Evolutionary conservation across 30 jellyfish, hydroid and myxozoan genomes (phyloP), one percentile per base, ranked within the genome.

Genomic region (Turritopsis dohrnii): DNA sequence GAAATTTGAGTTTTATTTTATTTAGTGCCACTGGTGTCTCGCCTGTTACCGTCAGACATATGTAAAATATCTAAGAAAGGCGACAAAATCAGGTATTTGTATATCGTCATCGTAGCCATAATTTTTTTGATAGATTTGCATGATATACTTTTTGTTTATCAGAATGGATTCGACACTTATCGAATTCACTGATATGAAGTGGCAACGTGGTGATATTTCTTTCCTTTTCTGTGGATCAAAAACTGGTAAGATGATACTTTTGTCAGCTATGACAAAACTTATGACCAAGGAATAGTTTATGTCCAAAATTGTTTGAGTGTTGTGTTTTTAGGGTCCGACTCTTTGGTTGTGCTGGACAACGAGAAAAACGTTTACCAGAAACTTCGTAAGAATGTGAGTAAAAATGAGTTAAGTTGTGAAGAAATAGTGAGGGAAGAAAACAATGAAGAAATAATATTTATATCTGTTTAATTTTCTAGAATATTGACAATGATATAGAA

Each of bases 191-290:
- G 98, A 92, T 74, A 92, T 88, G 96, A 92, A 92, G 79, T 92
- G 98, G 98, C 96, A 92, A 21, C 83, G 98, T 66, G 98, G 98
- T 22, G 96, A 92, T 65, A 88, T 92, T 13, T 79, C 95, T 0
- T 92, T 92, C 75, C 79, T 92, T 8, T 92, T 92, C 75, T 84
- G 74, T 80, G 98, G 95, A 28, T 71, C 66, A 53, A 75, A 81
- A 1, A 66, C 79, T 71, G 95, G 98, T 92, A 69, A 65, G 83
- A n/a, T n/a, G n/a, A n/a, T n/a, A n/a, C n/a, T n/a, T n/a, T n/a
- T n/a, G n/a, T n/a, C n/a, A n/a, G n/a, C n/a, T n/a, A n/a, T n/a
- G n/a, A n/a, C n/a, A n/a, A n/a, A n/a, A n/a, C n/a, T n/a, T n/a
- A n/a, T n/a, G n/a, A n/a, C n/a, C n/a, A n/a, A n/a, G n/a, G n/a